Conservation (phyloP, 1,140 invertebrate species). For the Cephus cinctus region DNA sequence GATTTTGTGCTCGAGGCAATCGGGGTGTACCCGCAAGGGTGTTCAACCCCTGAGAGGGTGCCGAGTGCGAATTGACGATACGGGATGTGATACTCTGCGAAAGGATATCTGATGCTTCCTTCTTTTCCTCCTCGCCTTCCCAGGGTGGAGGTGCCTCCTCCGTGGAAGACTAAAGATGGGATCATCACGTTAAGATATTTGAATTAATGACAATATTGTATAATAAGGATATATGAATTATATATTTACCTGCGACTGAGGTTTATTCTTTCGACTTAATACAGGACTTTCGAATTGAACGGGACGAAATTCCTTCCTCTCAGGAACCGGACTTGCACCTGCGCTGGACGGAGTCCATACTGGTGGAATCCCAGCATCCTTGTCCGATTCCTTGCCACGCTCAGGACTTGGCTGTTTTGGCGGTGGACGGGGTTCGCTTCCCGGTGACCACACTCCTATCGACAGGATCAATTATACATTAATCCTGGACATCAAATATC, state of each 20-base stretch:
- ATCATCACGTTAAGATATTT: neutral
- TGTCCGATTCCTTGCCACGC: slow-evolving; percentile 37
- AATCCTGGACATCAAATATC: too few relatives aligned
- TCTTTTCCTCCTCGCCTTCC: slow-evolving; percentile 37
- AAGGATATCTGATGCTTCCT: slow-evolving; percentile 30
- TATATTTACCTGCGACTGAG: neutral
- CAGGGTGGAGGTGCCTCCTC: slow-evolving; percentile 45
- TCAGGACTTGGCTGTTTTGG: slow-evolving; percentile 55
- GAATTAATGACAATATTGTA: neutral
- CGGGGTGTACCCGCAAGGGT: slow-evolving; percentile 55
- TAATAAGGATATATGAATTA: neutral
- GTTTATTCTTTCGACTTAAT: slow-evolving; percentile 56
- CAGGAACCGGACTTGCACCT: slow-evolving; percentile 62
- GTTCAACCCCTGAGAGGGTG: slow-evolving; percentile 63
- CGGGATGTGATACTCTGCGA: slow-evolving; percentile 55
- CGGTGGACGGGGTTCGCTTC: slow-evolving; percentile 45
- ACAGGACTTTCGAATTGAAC: slow-evolving; percentile 75
- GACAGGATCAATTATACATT: slow-evolving; percentile 18
- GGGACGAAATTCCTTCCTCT: slow-evolving; percentile 72
- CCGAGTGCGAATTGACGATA: slow-evolving; percentile 65
- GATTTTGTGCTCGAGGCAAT: slow-evolving; percentile 80
- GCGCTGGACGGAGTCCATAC: slow-evolving; percentile 75
- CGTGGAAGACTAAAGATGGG: slow-evolving; percentile 13
- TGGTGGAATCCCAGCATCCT: slow-evolving; percentile 60
- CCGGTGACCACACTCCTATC: slow-evolving; percentile 57